Percentiles rank a stretch among this genome's conserved stretches.
These are phyloP conservation scores for Osmerus mordax DNA, from an alignment of 2,113 vertebrate species.

Conservation along the genomic window DNA sequence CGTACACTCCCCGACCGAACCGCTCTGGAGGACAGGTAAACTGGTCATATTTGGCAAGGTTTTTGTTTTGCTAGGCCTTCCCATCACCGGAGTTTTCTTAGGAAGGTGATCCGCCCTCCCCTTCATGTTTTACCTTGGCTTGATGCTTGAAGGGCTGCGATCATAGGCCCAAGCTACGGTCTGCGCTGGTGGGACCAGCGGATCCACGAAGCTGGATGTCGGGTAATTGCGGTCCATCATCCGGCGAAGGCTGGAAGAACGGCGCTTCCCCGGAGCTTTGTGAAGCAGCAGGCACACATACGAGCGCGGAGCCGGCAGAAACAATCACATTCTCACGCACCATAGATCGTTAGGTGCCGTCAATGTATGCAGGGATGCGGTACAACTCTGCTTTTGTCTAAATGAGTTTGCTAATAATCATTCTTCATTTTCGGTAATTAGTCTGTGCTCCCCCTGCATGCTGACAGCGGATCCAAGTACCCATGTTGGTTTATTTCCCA, in stretches of 20 bases:
- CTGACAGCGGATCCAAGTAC: constrained; percentile 61
- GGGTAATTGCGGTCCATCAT: constrained; percentile 94
- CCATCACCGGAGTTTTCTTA: constrained; percentile 73
- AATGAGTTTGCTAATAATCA: constrained; percentile 34
- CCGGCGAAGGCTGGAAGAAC: constrained; percentile 67
- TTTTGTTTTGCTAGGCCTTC: constrained; percentile 56
- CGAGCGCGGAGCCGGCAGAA: constrained; percentile 50
- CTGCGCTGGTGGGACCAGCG: constrained; percentile 78
- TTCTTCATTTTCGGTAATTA: constrained; percentile 44
- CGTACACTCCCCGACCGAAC: not conserved
- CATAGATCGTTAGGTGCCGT: constrained; percentile 15
- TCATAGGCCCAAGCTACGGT: constrained; percentile 90
- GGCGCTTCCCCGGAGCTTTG: constrained; percentile 68
- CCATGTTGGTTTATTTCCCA: constrained; percentile 81
- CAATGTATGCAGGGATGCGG: constrained; percentile 23
- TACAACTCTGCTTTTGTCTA: constrained; percentile 30
- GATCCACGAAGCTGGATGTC: constrained; percentile 84
- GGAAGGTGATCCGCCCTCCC: constrained; percentile 66
- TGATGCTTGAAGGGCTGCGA: constrained; percentile 74
- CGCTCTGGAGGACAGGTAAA: not conserved
- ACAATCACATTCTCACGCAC: constrained; percentile 48
- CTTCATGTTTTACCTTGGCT: constrained; percentile 82
- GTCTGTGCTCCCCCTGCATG: constrained; percentile 50
- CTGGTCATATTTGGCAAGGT: not conserved
- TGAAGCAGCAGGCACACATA: constrained; percentile 68